phyloP scores from a whole-genome alignment of 2,113 vertebrate genomes.

The Tor tambroides region DNA sequence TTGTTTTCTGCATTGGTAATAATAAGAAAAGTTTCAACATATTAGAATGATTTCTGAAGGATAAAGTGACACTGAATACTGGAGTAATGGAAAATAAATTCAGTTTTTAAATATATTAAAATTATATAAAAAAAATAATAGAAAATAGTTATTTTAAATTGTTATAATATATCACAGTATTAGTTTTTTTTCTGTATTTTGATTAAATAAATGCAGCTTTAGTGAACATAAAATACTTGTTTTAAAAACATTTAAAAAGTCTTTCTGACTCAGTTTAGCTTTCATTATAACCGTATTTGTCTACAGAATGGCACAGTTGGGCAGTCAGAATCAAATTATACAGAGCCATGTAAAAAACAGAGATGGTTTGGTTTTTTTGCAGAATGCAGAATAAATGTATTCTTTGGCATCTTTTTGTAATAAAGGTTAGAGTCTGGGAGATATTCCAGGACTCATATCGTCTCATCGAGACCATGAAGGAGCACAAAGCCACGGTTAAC shows the following conservation, averaged over 20 bases:
- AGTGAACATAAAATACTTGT: background rate
- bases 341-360: background rate
- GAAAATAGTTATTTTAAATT: too few species aligned
- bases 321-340: background rate
- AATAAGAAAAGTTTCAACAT: background rate
- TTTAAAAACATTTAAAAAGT: background rate
- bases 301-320: background rate
- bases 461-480: constrained; percentile 78
- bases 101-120: background rate
- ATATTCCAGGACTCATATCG: constrained; percentile 68
- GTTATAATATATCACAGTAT: too few species aligned
- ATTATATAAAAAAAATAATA: background rate
- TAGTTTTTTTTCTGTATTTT: background rate
- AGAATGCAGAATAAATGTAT: background rate
- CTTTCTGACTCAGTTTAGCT: background rate
- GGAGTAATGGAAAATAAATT: background rate
- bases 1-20: background rate
- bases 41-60: background rate
- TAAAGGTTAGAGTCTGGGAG: constrained; percentile 84
- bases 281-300: background rate
- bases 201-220: background rate
- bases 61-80: background rate
- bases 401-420: background rate
- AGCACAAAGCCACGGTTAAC: constrained; percentile 79
- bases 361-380: background rate